phyloP scores from a whole-genome alignment of 2,113 vertebrate genomes.

The Siniperca knerii region DNA sequence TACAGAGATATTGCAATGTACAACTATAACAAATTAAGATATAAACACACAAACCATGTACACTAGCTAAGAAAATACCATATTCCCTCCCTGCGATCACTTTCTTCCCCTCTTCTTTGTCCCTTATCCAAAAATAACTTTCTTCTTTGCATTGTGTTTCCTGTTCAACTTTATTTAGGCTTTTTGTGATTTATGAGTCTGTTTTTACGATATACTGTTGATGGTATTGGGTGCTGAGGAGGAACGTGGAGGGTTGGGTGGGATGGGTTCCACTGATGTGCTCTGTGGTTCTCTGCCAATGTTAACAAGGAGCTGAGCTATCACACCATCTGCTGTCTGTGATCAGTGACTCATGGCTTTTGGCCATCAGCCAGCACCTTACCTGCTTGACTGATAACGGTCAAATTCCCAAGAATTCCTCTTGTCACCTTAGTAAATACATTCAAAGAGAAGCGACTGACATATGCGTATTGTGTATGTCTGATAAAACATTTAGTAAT shows the following conservation, averaged over 20 bases:
- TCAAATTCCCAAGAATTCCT: conserved; percentile 22
- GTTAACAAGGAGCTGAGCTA: conserved; percentile 79
- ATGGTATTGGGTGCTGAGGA: conserved; percentile 46
- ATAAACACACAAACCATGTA: conserved; percentile 33
- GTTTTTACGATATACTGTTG: conserved; percentile 53
- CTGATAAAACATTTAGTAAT: background rate
- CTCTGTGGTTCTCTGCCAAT: conserved; percentile 76
- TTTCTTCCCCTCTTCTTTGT: background rate
- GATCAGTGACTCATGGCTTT: conserved; percentile 72
- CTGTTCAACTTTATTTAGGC: conserved; percentile 52
- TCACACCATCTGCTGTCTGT: conserved; percentile 76
- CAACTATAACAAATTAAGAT: conserved; percentile 63
- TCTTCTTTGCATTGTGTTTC: conserved; percentile 38
- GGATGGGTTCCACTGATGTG: conserved; percentile 61
- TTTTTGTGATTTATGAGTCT: conserved; percentile 61
- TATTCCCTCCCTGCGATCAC: conserved; percentile 5
- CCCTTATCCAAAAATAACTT: conserved; percentile 33
- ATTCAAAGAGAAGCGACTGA: conserved; percentile 29
- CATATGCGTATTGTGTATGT: background rate
- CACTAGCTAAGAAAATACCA: conserved; percentile 24
- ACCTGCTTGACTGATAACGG: conserved; percentile 52
- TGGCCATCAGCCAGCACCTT: conserved; percentile 67
- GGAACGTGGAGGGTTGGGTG: conserved; percentile 30
- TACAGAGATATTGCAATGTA: conserved; percentile 53
- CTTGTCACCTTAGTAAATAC: conserved; percentile 17